Conservation (phyloP, 2,113 vertebrate genomes). For the Oplegnathus fasciatus region DNA sequence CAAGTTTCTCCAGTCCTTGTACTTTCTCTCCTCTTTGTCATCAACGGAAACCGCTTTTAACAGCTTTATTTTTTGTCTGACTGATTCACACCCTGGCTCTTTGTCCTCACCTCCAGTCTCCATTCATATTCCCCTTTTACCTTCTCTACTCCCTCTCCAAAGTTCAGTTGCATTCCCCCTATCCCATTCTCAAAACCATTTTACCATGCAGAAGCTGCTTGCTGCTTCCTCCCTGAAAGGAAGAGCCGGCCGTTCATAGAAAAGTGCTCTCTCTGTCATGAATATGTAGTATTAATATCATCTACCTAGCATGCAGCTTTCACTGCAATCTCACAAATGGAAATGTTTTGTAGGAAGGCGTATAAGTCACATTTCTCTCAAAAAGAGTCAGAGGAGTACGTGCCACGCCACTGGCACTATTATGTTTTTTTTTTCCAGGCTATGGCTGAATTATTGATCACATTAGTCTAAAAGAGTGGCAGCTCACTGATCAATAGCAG, state of each 20-base stretch:
- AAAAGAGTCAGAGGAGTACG: constrained; percentile 28
- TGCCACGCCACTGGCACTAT: constrained; percentile 33
- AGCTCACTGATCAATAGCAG: constrained; percentile 64
- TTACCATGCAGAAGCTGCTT: constrained; percentile 30
- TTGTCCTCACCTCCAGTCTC: constrained; percentile 38
- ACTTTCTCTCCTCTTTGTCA: constrained; percentile 27
- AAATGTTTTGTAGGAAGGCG: constrained; percentile 63
- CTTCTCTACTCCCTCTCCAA: constrained; percentile 28
- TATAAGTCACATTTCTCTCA: constrained; percentile 57
- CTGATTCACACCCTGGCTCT: constrained; percentile 31
- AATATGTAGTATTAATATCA: constrained; percentile 66
- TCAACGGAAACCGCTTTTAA: constrained; percentile 42
- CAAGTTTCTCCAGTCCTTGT: not conserved
- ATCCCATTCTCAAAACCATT: constrained; percentile 61
- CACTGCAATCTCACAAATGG: constrained; percentile 58
- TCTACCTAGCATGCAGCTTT: constrained; percentile 55
- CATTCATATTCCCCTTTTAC: constrained; percentile 28
- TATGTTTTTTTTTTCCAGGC: constrained; percentile 45
- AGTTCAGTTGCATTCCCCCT: constrained; percentile 40
- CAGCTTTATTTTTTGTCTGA: constrained; percentile 31
- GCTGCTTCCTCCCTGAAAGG: constrained; percentile 41
- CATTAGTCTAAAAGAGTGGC: constrained; percentile 55
- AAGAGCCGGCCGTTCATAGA: constrained; percentile 54
- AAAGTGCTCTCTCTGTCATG: constrained; percentile 50
- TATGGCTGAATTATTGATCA: constrained; percentile 69